phyloP scores from a whole-genome alignment of 2,888 invertebrate species.

The Brenthis daphne region DNA sequence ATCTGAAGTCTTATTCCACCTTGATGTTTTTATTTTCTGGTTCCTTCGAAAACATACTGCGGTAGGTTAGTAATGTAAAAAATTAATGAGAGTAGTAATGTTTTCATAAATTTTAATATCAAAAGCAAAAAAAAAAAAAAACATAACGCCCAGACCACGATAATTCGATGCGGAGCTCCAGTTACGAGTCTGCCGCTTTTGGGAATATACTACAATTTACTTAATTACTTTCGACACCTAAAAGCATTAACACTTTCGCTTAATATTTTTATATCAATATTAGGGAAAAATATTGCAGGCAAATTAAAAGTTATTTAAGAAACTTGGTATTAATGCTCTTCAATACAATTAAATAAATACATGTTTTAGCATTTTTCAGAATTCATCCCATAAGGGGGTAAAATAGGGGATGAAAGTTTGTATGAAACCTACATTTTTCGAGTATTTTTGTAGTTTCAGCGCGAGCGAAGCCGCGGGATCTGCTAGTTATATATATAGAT shows the following conservation, averaged over 20 bases:
- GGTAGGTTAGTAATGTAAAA: constrained; percentile 4
- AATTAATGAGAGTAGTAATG: constrained; percentile 9
- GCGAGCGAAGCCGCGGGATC: no score
- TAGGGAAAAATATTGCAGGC: no score
- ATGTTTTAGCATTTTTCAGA: no score
- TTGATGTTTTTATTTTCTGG: not conserved
- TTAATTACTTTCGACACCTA: constrained; percentile 13
- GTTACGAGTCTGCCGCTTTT: constrained; percentile 1
- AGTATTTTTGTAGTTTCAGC: no score
- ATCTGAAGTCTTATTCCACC: not conserved
- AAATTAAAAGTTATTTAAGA: not conserved
- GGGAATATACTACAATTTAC: constrained; percentile 8
- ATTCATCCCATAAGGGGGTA: no score
- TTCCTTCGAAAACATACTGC: not conserved
- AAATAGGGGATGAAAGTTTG: no score
- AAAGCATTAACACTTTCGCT: not conserved
- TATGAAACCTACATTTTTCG: no score
- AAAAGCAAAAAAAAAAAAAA: constrained; percentile 16
- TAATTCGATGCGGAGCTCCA: constrained; percentile 4
- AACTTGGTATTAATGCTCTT: no score
- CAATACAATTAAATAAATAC: no score
- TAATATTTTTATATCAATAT: not conserved
- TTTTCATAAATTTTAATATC: constrained; percentile 15
- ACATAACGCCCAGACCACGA: constrained; percentile 2
- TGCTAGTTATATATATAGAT: no score